Evolutionary conservation across 64 coral and sea anemone species (phyloP).

Genomic region (Anthopleura sola): DNA sequence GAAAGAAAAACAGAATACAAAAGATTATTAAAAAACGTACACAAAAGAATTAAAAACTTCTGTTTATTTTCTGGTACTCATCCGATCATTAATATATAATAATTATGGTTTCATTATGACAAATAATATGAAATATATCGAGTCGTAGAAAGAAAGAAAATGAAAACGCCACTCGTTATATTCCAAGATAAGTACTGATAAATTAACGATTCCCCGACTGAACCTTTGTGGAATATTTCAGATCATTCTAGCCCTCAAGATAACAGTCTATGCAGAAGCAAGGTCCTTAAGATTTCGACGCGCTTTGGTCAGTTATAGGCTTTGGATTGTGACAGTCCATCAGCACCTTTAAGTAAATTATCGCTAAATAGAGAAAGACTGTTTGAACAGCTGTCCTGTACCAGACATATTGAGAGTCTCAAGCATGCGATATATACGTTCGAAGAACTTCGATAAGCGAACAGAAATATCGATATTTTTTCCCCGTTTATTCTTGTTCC

Average conservation of each 20-base stretch:
- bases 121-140: neutral
- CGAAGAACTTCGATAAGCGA: too few relatives aligned
- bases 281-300: neutral
- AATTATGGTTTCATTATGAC: neutral
- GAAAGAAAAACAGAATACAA: neutral
- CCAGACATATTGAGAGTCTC: neutral
- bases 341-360: neutral
- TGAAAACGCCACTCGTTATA: neutral
- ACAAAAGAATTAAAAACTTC: neutral
- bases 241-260: neutral
- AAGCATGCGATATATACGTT: neutral
- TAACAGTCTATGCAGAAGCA: neutral
- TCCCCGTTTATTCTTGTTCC: too few relatives aligned
- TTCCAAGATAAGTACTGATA: neutral
- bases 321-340: neutral
- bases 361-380: neutral
- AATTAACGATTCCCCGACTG: neutral
- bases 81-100: neutral
- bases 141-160: neutral
- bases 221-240: neutral
- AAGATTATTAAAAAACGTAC: neutral
- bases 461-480: too few relatives aligned
- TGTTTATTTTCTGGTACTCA: slow-evolving; percentile 15
- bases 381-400: neutral
- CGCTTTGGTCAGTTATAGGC: neutral